Base-by-base conservation (phyloP, 1,140 invertebrate genomes). In the Sycophila sp. region DNA sequence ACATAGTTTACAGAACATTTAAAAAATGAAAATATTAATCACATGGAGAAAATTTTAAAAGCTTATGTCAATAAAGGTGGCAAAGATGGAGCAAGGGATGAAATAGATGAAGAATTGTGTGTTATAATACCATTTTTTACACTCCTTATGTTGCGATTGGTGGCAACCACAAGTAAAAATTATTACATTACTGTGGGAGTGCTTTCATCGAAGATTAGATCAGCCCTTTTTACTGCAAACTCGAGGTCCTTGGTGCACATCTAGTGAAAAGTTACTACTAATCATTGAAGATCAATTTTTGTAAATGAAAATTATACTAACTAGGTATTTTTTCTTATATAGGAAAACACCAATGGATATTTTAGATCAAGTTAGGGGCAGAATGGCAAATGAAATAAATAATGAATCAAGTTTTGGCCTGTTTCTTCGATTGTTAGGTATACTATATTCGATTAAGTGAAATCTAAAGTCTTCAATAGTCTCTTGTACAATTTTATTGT, bases 171-270 rank as follows among this genome's bases (percentile, higher is more conserved):
- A 80, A 36, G 78, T 82, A 1, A 78, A 81, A 69, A 75, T 85
- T 30, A 75, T 87, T 59, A 80, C 84, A 24, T 71, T 81, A 26
- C 74, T 88, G 4, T 85, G 87, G 81, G 86, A 87, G 32, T 87
- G 84, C 74, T 88, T 86, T 73, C 83, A 86, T 53, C 81, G 85
- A 63, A 78, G 81, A 78, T 77, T 88, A 11, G 81, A 87, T 63
- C 75, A 81, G 69, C 80, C 80, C 11, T 87, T 87, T 69, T 67
- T 87, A n/a, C 40, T 85, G 15, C 80, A 85, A 59, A 77, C 76
- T 6, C 77, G 78, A 51, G 82, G 83, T 2, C 80, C 84, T 24
- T 86, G 84, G 82, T 77, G 74, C 10, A 68, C 81, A 5, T 82
- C 83, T 0, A 67, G 82, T 62, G 85, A 87, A 71, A 85, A 84